Conservation (phyloP, 2,888 invertebrate genomes). For the Junonia oenone region DNA sequence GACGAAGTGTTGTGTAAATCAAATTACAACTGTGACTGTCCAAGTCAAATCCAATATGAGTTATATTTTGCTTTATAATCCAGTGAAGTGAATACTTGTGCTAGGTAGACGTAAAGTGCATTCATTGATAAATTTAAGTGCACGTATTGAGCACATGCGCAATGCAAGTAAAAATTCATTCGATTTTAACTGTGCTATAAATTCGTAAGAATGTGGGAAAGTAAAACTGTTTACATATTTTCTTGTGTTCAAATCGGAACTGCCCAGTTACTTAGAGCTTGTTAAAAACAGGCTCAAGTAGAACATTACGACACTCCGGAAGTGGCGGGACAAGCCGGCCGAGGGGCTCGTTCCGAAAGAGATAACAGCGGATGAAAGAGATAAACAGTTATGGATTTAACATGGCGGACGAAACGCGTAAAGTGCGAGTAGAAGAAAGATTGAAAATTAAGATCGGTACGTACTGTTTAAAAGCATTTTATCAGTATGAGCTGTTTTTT, state of each 20-base stretch:
- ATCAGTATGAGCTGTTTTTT: slow-evolving; percentile 1
- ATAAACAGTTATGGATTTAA: slow-evolving; percentile 90
- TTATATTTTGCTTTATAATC: slow-evolving; percentile 28
- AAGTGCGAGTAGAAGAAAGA: slow-evolving; percentile 95
- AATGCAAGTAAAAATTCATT: slow-evolving; percentile 51
- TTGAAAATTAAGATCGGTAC: slow-evolving; percentile 96
- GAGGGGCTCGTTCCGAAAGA: slow-evolving; percentile 76
- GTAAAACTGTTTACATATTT: slow-evolving; percentile 38
- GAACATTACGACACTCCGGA: slow-evolving; percentile 80
- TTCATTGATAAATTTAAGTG: slow-evolving; percentile 67
- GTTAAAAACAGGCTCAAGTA: slow-evolving; percentile 64
- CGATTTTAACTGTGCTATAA: slow-evolving; percentile 31
- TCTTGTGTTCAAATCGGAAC: slow-evolving; percentile 45
- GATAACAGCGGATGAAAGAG: slow-evolving; percentile 80
- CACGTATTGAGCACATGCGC: slow-evolving; percentile 68
- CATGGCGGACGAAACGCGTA: slow-evolving; percentile 94
- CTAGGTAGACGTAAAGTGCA: slow-evolving; percentile 50
- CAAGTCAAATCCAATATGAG: slow-evolving; percentile 26
- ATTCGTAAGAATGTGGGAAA: slow-evolving; percentile 43
- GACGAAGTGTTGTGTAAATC: slow-evolving; percentile 48
- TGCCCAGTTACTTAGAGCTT: slow-evolving; percentile 37
- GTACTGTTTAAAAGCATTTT: slow-evolving; percentile 57
- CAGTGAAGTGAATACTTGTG: slow-evolving; percentile 39
- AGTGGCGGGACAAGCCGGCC: slow-evolving; percentile 76
- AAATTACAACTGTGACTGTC: slow-evolving; percentile 32